Evolutionary conservation across 2,888 invertebrate species (phyloP).

Genomic region (Rhogogaster chlorosoma): DNA sequence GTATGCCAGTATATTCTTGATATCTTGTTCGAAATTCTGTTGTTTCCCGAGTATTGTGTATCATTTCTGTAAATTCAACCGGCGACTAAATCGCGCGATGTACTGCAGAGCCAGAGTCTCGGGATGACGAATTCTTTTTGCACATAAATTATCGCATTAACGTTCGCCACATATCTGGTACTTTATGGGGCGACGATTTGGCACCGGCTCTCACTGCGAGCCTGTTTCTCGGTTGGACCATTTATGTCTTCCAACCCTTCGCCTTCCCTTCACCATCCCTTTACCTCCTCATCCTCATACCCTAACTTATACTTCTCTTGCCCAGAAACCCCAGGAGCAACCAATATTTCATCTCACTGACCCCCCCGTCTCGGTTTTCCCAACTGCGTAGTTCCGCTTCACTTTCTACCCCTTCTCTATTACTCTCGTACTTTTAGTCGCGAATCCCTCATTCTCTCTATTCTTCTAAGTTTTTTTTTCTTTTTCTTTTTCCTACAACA

Average conservation of each 20-base stretch:
- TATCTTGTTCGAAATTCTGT: neutral
- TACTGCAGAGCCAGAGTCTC: neutral
- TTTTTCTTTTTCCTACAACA: neutral
- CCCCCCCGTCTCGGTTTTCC: neutral
- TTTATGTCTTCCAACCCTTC: constrained; percentile 36
- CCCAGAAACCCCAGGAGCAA: constrained; percentile 25
- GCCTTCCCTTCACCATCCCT: neutral
- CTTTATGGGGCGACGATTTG: constrained; percentile 56
- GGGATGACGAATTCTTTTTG: constrained; percentile 15
- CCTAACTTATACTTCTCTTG: neutral
- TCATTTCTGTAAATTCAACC: neutral
- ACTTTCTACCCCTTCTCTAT: neutral
- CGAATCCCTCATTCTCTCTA: constrained; percentile 1
- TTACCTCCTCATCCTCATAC: neutral
- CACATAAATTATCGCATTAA: constrained; percentile 49
- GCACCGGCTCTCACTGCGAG: constrained; percentile 18
- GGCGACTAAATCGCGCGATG: neutral
- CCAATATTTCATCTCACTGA: constrained; percentile 52
- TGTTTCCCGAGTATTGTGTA: neutral
- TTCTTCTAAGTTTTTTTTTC: neutral
- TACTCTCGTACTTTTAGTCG: neutral
- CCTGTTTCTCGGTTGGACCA: constrained; percentile 31
- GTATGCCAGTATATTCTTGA: neutral
- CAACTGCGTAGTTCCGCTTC: neutral
- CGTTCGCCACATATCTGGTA: constrained; percentile 52